Evolutionary conservation across 2,797 vertebrate genomes (phyloP), one percentile per base, ranked within the genome.

Genomic region (Eleutherodactylus coqui): DNA sequence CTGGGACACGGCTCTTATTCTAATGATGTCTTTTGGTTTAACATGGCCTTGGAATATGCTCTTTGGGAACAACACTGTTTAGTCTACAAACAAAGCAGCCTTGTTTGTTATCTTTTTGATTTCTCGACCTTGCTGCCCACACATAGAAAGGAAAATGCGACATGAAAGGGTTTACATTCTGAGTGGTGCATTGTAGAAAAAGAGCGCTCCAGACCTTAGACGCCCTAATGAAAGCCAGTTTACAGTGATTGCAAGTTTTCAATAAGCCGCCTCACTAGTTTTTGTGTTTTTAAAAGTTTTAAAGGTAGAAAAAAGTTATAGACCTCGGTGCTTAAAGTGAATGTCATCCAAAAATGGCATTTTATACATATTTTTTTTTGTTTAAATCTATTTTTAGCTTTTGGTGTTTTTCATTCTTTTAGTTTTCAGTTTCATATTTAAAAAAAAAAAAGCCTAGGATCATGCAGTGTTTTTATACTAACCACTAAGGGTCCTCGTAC

Each of bases 51-150:
- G 36, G 43, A 83, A 77, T 86, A 41, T 55, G 47, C 27, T 83
- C 51, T 73, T 58, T 38, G 49, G 49, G 53, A 29, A 75, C 53
- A 86, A 38, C 43, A n/a, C 67, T 73, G 32, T 84, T 87, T 84
- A 87, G 86, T 87, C 75, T 67, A n/a, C 80, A 47, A 79, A 84
- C 76, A 53, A 80, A 55, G 55, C 55, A 13, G 53, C 41, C 16
- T 53, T 82, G 85, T 84, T 51, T 64, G 75, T 79, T 60, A 60
- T 87, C 55, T 62, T 75, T 75, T 69, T 87, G 55, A 75, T 79
- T 84, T 75, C 32, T 84, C 29, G 43, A 79, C 81, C 81, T 87
- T 73, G 11, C 81, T 58, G 41, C 81, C 86, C 81, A 83, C 81
- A 79, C 67, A 64, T 64, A 67, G 24, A 72, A 73, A 64, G 45